These are phyloP conservation scores for Hypocryptadius cinnamomeus DNA, from an alignment of 2,113 vertebrate species.

Conservation along the genomic window DNA sequence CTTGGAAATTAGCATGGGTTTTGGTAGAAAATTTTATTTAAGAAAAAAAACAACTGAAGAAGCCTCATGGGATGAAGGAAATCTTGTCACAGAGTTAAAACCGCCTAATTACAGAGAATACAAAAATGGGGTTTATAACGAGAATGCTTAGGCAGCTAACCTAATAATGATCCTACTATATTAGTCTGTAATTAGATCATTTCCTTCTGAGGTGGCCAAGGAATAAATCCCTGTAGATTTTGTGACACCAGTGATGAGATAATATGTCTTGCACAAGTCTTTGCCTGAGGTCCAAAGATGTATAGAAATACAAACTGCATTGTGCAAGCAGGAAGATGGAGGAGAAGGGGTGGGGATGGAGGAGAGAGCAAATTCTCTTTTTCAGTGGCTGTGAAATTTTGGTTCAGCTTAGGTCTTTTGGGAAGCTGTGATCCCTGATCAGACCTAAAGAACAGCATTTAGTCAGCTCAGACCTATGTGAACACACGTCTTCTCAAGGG, in stretches of 20 bases:
- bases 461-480: not conserved
- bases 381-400: not conserved
- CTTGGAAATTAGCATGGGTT: not conserved
- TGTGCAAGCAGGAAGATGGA: not conserved
- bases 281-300: not conserved
- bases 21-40: not conserved
- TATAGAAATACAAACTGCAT: not conserved
- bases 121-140: not conserved
- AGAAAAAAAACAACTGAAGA: not conserved
- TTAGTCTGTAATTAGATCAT: conserved; percentile 29
- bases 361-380: not conserved
- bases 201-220: not conserved
- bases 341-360: not conserved
- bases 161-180: not conserved
- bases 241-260: not conserved
- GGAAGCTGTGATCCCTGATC: not conserved
- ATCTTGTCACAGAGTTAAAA: not conserved
- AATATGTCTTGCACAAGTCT: not conserved
- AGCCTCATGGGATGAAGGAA: not conserved
- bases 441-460: not conserved
- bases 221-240: not conserved
- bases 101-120: not conserved
- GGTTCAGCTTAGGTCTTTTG: not conserved
- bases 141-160: not conserved
- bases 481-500: not conserved